These are phyloP conservation scores for Stichopus horrens DNA, from an alignment of 53 echinoderm and acorn worm species.

Conservation along the genomic window DNA sequence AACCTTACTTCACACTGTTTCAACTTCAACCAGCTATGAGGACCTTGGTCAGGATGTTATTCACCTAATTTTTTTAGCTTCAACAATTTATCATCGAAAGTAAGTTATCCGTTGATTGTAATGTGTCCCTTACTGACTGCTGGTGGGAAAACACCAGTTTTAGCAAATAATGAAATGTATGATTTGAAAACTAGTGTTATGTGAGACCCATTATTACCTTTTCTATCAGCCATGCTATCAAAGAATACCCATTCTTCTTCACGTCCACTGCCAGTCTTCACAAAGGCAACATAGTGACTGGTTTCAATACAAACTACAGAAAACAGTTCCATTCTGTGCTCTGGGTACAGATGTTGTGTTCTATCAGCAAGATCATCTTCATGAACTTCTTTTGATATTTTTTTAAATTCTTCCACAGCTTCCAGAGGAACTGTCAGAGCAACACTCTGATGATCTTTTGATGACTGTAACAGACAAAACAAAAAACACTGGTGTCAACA, in stretches of 20 bases:
- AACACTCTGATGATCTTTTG: not conserved
- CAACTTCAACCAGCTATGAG: no score
- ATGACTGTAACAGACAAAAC: not conserved
- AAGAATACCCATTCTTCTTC: conserved; percentile 80
- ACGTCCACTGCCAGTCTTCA: conserved; percentile 65
- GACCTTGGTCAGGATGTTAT: no score
- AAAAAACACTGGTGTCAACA: not conserved
- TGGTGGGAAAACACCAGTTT: no score
- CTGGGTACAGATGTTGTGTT: not conserved
- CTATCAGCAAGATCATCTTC: not conserved
- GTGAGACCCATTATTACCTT: conserved; percentile 50
- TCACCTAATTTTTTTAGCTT: no score
- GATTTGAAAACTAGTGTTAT: not conserved
- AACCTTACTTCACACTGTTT: no score
- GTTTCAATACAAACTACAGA: conserved; percentile 94
- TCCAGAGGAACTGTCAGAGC: not conserved
- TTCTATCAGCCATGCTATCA: conserved; percentile 94
- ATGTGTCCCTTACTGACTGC: no score
- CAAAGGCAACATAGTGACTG: conserved; percentile 94
- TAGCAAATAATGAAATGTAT: not conserved
- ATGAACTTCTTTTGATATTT: not conserved
- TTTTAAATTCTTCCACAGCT: not conserved
- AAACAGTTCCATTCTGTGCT: conserved; percentile 75
- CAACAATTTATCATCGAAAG: no score
- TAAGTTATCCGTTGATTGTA: no score